Evolutionary conservation across 2,888 invertebrate species (phyloP).

Genomic region (Coleophora flavipennella): DNA sequence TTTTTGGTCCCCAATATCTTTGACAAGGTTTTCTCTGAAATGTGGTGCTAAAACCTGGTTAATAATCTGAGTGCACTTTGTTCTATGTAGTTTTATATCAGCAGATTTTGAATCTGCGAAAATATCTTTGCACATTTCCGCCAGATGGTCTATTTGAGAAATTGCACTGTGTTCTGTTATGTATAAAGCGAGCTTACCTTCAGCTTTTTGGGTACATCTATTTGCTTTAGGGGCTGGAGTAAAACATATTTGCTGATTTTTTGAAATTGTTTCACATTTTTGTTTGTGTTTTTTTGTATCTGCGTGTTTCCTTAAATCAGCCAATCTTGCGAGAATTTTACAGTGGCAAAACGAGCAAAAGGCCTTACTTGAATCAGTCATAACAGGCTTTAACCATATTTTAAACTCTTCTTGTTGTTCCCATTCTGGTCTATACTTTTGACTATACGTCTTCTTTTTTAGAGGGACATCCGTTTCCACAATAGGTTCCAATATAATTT

Average conservation of each 20-base stretch:
- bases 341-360: neutral
- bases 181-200: constrained; percentile 5
- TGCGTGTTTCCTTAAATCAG: neutral
- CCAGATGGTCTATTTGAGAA: constrained; percentile 6
- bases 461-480: neutral
- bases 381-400: neutral
- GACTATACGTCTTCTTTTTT: neutral
- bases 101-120: constrained; percentile 9
- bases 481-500: neutral
- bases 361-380: neutral
- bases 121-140: constrained; percentile 6
- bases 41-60: constrained; percentile 11
- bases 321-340: neutral
- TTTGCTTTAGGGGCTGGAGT: neutral
- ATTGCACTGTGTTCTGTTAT: constrained; percentile 8
- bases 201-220: constrained; percentile 1
- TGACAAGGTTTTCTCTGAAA: constrained; percentile 9
- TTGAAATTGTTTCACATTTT: no score
- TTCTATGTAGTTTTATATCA: constrained; percentile 8
- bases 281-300: constrained; percentile 1
- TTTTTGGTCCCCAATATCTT: constrained; percentile 9
- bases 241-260: no score
- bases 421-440: neutral
- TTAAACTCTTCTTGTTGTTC: neutral
- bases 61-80: constrained; percentile 13